phyloP scores from a whole-genome alignment of 2,888 invertebrate species.

The Carcina quercana region DNA sequence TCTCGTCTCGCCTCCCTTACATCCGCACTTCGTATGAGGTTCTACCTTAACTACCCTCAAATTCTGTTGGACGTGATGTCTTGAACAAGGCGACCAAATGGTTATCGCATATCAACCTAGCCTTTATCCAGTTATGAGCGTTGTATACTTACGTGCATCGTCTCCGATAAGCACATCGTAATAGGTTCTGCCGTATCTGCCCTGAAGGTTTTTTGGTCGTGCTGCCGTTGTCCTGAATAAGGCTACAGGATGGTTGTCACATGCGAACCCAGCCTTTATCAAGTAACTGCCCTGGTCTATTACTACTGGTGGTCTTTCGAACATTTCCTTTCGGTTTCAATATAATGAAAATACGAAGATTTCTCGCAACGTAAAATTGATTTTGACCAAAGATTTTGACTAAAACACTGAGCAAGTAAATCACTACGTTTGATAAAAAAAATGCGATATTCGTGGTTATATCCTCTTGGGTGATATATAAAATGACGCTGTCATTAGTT shows the following conservation, averaged over 20 bases:
- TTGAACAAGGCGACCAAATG: background rate
- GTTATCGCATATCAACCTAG: background rate
- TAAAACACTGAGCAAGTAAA: too few relatives aligned
- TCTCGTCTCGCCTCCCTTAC: too few relatives aligned
- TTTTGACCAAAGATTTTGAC: too few relatives aligned
- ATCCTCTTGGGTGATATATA: too few relatives aligned
- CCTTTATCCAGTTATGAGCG: too few relatives aligned
- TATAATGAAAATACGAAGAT: too few relatives aligned
- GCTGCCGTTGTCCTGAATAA: slow-evolving; percentile 54
- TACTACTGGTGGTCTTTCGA: slow-evolving; percentile 49
- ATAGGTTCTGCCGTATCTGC: slow-evolving; percentile 33
- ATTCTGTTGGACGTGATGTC: background rate
- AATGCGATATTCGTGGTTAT: too few relatives aligned
- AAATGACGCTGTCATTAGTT: too few relatives aligned
- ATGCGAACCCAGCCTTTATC: slow-evolving; percentile 57
- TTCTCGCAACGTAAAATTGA: too few relatives aligned
- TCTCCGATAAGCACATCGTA: slow-evolving; percentile 49
- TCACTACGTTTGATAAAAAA: too few relatives aligned
- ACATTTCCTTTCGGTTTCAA: slow-evolving; percentile 44
- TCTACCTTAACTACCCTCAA: too few relatives aligned
- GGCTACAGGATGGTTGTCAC: slow-evolving; percentile 57
- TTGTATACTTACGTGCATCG: slow-evolving; percentile 5
- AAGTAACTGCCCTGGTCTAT: slow-evolving; percentile 53
- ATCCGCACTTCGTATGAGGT: too few relatives aligned
- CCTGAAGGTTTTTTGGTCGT: slow-evolving; percentile 40